Percentiles rank a stretch among this genome's conserved stretches.
phyloP scores from a whole-genome alignment of 2,888 invertebrate genomes.

The Lycophotia porphyrea region DNA sequence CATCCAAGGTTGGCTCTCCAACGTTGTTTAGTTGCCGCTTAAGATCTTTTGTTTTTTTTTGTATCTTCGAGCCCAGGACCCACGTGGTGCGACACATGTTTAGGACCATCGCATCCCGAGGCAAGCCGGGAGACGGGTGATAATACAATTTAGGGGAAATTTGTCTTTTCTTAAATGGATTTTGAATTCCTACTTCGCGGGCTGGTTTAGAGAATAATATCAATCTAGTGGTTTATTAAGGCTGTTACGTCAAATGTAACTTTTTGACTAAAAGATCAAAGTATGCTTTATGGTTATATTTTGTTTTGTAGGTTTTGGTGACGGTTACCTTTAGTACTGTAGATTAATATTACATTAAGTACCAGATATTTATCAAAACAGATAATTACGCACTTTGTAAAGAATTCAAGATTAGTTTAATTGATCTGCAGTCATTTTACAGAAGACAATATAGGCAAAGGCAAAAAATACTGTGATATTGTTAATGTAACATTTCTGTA shows the following conservation, averaged over 20 bases:
- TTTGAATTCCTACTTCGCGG: constrained; percentile 36
- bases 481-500: neutral
- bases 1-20: constrained; percentile 30
- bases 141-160: constrained; percentile 76
- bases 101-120: constrained; percentile 81
- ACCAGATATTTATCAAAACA: neutral
- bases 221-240: constrained; percentile 16
- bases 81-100: constrained; percentile 89
- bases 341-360: neutral
- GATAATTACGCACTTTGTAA: neutral
- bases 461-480: neutral
- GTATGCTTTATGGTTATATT: constrained; percentile 1
- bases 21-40: constrained; percentile 38
- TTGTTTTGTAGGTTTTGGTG: neutral
- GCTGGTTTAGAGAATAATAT: constrained; percentile 9
- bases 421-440: neutral
- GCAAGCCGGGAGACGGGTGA: constrained; percentile 85
- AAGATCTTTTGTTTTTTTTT: constrained; percentile 52
- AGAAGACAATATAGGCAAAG: neutral
- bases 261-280: neutral
- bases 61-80: constrained; percentile 78
- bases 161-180: constrained; percentile 60
- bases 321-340: neutral
- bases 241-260: neutral
- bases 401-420: neutral